These are phyloP conservation scores for Trachymyrmex septentrionalis DNA, from an alignment of 1,140 invertebrate species.

Conservation along the genomic window DNA sequence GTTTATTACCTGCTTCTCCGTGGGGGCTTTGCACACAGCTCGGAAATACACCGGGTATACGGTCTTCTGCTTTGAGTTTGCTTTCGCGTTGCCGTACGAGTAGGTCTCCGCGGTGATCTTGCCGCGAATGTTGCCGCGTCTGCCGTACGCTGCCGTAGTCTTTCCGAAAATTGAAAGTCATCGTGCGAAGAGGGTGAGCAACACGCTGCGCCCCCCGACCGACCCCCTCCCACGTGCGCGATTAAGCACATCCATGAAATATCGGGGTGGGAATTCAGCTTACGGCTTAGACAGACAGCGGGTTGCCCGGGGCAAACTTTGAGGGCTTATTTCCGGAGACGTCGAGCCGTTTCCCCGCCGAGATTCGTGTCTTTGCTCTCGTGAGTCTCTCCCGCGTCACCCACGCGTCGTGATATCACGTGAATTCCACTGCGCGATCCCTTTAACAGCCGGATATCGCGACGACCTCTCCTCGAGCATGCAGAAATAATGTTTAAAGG, in stretches of 20 bases:
- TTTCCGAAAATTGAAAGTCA: constrained; percentile 74
- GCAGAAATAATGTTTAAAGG: constrained; percentile 75
- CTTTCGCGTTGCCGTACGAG: constrained; percentile 72
- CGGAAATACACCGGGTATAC: constrained; percentile 76
- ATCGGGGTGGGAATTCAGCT: not conserved
- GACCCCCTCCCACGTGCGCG: not conserved
- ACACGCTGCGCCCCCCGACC: not conserved
- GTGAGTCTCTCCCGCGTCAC: not conserved
- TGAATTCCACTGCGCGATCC: constrained; percentile 48
- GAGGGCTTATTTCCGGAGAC: constrained; percentile 51
- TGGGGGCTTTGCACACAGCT: constrained; percentile 75
- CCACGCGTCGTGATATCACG: constrained; percentile 12
- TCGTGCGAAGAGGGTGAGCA: constrained; percentile 25
- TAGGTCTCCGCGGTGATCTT: constrained; percentile 56
- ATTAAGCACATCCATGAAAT: constrained; percentile 38
- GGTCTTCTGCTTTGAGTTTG: constrained; percentile 50
- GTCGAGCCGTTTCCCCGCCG: constrained; percentile 18
- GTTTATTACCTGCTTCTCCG: constrained; percentile 80
- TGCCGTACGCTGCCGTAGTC: constrained; percentile 1
- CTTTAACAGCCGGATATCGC: constrained; percentile 64
- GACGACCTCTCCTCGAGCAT: constrained; percentile 56
- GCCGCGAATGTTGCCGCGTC: constrained; percentile 13
- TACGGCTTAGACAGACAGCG: constrained; percentile 24
- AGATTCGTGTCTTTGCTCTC: constrained; percentile 26
- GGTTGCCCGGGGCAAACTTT: constrained; percentile 48